phyloP scores from a whole-genome alignment of 2,888 invertebrate species.

The Tipula helvola region DNA sequence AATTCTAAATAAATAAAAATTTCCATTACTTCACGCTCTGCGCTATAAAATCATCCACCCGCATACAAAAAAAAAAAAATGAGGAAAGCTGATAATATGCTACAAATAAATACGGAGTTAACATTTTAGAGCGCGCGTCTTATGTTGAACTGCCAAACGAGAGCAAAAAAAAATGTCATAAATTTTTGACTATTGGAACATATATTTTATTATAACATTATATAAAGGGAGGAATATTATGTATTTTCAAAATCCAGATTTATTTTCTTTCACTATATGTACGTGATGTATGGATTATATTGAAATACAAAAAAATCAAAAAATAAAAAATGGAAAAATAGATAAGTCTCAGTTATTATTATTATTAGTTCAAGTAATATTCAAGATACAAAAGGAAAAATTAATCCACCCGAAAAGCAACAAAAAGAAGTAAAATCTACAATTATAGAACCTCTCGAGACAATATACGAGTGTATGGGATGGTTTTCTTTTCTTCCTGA shows the following conservation, averaged over 20 bases:
- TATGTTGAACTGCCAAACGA: background rate
- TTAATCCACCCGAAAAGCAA: background rate
- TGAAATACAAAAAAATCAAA: background rate
- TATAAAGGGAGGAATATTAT: background rate
- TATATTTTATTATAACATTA: background rate
- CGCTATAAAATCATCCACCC: background rate
- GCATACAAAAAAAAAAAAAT: background rate
- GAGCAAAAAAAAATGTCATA: background rate
- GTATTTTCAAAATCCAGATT: background rate
- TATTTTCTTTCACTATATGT: background rate
- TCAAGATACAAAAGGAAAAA: background rate
- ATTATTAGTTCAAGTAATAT: background rate
- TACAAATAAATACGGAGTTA: background rate
- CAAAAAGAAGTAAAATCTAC: background rate
- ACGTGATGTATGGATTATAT: slow-evolving; percentile 4
- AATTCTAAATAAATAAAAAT: background rate
- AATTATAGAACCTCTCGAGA: background rate
- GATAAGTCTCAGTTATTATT: background rate
- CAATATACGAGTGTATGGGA: background rate
- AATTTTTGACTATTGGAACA: background rate
- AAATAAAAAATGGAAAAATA: background rate
- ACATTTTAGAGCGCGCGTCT: background rate
- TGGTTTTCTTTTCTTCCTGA: background rate
- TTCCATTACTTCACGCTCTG: background rate
- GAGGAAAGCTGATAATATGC: background rate